phyloP scores from a whole-genome alignment of 2,113 vertebrate genomes.

The Stegastes partitus region DNA sequence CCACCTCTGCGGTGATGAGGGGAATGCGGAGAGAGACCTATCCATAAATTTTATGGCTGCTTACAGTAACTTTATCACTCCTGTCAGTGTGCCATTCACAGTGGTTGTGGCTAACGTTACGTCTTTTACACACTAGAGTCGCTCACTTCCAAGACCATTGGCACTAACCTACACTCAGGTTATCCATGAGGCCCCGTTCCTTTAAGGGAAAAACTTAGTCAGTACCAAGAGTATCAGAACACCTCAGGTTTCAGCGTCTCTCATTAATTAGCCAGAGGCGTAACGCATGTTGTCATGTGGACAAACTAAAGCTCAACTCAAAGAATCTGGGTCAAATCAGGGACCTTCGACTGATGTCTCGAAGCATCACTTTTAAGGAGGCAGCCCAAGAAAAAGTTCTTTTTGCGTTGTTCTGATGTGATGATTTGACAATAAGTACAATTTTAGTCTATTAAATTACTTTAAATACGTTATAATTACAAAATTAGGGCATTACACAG shows the following conservation, averaged over 20 bases:
- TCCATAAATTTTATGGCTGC: no score
- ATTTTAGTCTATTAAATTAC: background rate
- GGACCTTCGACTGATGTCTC: no score
- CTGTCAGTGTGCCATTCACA: no score
- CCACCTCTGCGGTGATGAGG: no score
- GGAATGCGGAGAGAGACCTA: no score
- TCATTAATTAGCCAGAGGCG: background rate
- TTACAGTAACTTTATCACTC: no score
- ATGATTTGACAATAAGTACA: background rate
- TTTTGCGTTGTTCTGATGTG: background rate
- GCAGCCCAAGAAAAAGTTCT: background rate
- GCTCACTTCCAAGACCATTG: no score
- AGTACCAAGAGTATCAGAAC: background rate
- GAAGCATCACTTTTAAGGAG: no score
- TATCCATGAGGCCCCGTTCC: background rate
- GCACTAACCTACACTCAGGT: no score
- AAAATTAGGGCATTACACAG: background rate
- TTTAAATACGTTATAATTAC: background rate
- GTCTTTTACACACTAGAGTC: no score
- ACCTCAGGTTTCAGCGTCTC: background rate
- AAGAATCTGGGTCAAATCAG: no score
- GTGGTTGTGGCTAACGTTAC: no score
- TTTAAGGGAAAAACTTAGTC: background rate
- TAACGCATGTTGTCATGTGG: conserved; percentile 6
- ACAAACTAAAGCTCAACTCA: background rate